Base-by-base conservation (phyloP, 35 echinoderm and acorn worm genomes). In the Patiria miniata region DNA sequence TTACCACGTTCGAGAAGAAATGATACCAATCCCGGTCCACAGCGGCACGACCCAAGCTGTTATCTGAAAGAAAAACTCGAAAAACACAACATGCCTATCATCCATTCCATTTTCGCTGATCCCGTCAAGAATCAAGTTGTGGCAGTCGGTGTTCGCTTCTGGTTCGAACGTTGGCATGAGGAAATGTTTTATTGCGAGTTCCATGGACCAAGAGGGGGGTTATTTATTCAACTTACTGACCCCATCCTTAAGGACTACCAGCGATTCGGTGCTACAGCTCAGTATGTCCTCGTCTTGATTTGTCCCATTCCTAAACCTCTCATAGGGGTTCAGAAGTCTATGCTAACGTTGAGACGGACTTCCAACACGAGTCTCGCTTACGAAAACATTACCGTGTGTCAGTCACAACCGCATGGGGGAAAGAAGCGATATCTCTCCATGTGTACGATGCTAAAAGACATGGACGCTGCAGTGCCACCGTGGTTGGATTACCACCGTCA, bases 371-470 rank as follows among this genome's bases (percentile, higher is more conserved):
- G 84, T 16, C 82, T 61, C 39, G 61, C 47, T 3, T 90, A 88
- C 37, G 80, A 52, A 19, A 61, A 85, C 52, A 91, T 89, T 33
- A 68, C 69, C 10, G 79, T 83, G 29, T 97, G 83, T 65, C 55
- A 16, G 1, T 53, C 84, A n/a, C 85, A 58, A 85, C 77, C 37
- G 36, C 40, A 15, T 36, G 54, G 14, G 14, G 68, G 52, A 79
- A 88, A 57, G 77, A 90, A 90, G 79, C 29, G 90, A 16, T 93
- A 81, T 53, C 42, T 97, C 6, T 78, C 89, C 17, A 68, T 93
- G 7, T 97, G 95, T 78, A 97, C 95, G 0, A 97, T 97, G 95
- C 91, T 90, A 2, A 97, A 97, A 73, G 80, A 83, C 34, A 93
- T 97, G 87, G 91, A 97, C 40, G 61, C 85, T 8, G 87, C 90